phyloP scores from a whole-genome alignment of 92 coral and sea anemone genomes.

The Phymanthus crucifer region DNA sequence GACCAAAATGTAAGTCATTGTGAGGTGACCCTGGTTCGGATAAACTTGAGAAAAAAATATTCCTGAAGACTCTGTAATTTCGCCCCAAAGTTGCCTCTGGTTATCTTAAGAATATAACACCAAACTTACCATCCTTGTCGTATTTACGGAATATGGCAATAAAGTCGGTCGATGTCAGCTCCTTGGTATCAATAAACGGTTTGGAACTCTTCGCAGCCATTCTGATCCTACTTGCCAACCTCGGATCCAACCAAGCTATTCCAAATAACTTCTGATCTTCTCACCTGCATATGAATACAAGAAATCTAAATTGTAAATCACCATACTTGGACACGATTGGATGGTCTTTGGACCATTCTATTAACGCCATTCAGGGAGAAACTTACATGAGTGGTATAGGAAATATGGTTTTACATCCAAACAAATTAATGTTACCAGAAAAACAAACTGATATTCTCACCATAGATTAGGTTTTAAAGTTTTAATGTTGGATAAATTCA shows the following conservation, averaged over 20 bases:
- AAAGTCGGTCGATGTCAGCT: conserved; percentile 78
- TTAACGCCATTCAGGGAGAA: background rate
- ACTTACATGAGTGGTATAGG: background rate
- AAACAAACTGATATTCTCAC: background rate
- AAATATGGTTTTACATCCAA: background rate
- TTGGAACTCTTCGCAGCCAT: conserved; percentile 31
- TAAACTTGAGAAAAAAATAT: background rate
- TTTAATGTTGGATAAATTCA: background rate
- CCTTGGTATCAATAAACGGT: conserved; percentile 58
- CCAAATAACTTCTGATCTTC: background rate
- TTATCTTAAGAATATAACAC: background rate
- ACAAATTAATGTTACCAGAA: background rate
- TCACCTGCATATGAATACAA: background rate
- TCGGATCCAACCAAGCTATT: conserved; percentile 9
- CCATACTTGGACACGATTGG: background rate
- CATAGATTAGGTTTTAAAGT: background rate
- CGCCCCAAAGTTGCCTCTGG: background rate
- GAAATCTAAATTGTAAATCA: background rate
- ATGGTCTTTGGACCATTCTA: background rate
- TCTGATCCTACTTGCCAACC: background rate
- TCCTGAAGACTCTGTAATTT: background rate
- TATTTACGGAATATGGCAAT: conserved; percentile 74
- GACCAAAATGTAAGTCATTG: background rate
- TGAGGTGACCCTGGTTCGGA: background rate
- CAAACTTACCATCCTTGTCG: conserved; percentile 88